Conservation (phyloP, 1,140 invertebrate genomes). For the Piezodorus guildinii region DNA sequence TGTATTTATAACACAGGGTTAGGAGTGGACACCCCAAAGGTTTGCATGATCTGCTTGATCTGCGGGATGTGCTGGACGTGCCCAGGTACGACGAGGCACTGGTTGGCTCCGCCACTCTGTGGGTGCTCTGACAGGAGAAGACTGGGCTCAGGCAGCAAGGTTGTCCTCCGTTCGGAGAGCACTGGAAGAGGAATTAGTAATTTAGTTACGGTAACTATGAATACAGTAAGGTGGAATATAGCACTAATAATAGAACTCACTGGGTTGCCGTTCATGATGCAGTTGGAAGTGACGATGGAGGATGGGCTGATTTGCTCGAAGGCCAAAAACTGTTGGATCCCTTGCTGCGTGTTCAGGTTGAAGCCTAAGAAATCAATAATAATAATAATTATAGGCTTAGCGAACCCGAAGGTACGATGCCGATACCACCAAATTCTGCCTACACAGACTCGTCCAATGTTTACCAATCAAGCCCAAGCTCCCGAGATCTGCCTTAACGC, state of each 20-base stretch:
- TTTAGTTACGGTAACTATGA: too few species aligned
- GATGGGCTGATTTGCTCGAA: conserved; percentile 7
- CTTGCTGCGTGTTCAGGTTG: conserved; percentile 3
- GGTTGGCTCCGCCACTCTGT: too few species aligned
- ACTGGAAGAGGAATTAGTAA: too few species aligned
- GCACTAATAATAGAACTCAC: not conserved
- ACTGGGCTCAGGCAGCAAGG: conserved; percentile 11
- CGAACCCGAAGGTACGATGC: too few species aligned
- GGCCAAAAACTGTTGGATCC: conserved; percentile 1
- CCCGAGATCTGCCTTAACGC: too few species aligned
- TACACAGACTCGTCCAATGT: too few species aligned
- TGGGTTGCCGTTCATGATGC: conserved; percentile 13
- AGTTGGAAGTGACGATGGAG: conserved; percentile 7
- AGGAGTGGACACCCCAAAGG: not conserved
- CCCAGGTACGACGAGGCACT: not conserved
- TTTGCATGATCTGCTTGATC: not conserved
- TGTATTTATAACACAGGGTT: conserved; percentile 1
- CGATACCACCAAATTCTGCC: too few species aligned
- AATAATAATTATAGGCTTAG: too few species aligned
- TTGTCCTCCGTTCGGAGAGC: not conserved
- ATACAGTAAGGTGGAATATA: too few species aligned
- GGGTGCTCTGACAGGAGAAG: not conserved
- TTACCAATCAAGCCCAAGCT: too few species aligned
- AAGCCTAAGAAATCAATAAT: too few species aligned
- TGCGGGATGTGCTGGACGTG: not conserved